Conservation (phyloP, 2,797 vertebrate species). For the Diplodus sargus region DNA sequence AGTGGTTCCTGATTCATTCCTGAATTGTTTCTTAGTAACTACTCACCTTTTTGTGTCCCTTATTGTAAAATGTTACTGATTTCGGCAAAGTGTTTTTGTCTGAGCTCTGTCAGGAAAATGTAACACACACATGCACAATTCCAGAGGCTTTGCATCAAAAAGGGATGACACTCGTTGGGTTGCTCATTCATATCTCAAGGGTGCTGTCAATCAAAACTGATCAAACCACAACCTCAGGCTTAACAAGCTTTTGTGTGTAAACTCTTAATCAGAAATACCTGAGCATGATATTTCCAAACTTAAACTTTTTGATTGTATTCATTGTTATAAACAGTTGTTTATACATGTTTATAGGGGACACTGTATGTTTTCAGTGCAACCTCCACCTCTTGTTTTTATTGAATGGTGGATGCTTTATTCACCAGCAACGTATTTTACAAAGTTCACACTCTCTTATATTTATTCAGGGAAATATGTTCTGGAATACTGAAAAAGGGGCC, state of each 20-base stretch:
- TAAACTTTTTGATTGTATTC: background rate
- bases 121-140: background rate
- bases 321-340: background rate
- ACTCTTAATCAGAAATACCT: background rate
- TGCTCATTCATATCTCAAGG: background rate
- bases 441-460: conserved; percentile 3
- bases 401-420: background rate
- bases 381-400: background rate
- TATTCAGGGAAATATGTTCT: background rate
- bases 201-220: background rate
- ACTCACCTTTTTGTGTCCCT: no score
- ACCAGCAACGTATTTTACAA: background rate
- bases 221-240: background rate
- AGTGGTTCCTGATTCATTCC: no score
- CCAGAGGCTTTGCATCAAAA: background rate
- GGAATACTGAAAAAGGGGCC: background rate
- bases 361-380: background rate
- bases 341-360: background rate
- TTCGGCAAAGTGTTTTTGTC: background rate
- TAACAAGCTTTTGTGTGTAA: background rate
- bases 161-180: background rate
- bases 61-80: no score
- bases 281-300: background rate
- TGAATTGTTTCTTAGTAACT: no score
- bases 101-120: background rate